These are phyloP conservation scores for Micropterix aruncella DNA, from an alignment of 2,888 invertebrate species.

Conservation along the genomic window DNA sequence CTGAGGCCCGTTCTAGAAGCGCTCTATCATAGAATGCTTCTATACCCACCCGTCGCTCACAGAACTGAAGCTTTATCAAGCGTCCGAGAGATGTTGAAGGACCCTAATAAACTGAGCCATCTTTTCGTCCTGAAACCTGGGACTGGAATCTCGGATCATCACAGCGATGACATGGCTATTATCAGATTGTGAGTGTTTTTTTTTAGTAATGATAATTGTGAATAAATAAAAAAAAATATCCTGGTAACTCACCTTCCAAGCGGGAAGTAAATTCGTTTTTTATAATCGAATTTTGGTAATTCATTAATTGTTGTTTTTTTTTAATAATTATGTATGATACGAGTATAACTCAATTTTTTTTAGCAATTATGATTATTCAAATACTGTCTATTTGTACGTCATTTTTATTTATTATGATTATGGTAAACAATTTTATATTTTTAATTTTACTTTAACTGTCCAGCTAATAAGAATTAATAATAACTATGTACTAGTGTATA, in stretches of 20 bases:
- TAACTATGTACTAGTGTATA: too few species aligned
- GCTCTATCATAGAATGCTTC: slow-evolving; percentile 81
- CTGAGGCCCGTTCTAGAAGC: slow-evolving; percentile 85
- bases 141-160: slow-evolving; percentile 32
- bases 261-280: too few species aligned
- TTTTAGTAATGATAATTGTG: slow-evolving; percentile 8
- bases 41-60: slow-evolving; percentile 76
- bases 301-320: background rate
- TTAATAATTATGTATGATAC: background rate
- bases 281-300: slow-evolving; percentile 2
- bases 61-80: slow-evolving; percentile 76
- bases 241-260: background rate
- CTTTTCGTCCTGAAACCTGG: slow-evolving; percentile 53
- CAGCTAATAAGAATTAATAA: too few species aligned
- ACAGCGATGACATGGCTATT: slow-evolving; percentile 67
- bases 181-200: slow-evolving; percentile 54
- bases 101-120: slow-evolving; percentile 68
- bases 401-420: too few species aligned
- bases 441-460: too few species aligned
- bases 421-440: too few species aligned
- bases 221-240: background rate
- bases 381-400: too few species aligned
- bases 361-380: too few species aligned
- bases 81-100: slow-evolving; percentile 63
- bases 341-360: background rate